A percentile compares a stretch with the other conserved stretches of the same genome.
phyloP scores from a whole-genome alignment of 2,797 vertebrate species.

The Sylvia borin region DNA sequence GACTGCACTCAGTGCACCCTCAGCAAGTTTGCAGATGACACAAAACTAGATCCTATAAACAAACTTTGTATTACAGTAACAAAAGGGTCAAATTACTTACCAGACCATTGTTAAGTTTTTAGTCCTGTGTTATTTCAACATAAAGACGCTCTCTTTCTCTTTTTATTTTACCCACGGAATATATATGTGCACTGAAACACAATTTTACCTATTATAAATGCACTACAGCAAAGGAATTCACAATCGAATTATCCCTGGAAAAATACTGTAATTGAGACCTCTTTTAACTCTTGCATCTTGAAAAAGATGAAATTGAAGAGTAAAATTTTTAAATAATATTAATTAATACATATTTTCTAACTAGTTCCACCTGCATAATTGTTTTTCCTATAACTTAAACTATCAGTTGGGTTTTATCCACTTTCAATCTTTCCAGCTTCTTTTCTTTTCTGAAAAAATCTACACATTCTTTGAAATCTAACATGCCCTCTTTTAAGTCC shows the following conservation, averaged over 20 bases:
- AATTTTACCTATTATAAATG: background rate
- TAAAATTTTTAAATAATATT: background rate
- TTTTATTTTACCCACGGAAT: background rate
- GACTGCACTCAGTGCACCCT: background rate
- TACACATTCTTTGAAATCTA: background rate
- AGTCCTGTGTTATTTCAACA: background rate
- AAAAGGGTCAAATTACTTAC: background rate
- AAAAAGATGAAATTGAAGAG: background rate
- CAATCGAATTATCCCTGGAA: background rate
- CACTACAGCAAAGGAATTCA: background rate
- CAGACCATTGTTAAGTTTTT: background rate
- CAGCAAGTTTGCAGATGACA: background rate
- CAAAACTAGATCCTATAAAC: background rate
- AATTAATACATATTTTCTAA: background rate
- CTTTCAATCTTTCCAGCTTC: background rate
- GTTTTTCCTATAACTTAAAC: background rate
- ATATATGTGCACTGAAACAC: background rate
- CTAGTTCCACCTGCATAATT: background rate
- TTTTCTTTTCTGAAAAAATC: background rate
- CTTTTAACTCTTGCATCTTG: background rate
- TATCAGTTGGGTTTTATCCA: background rate
- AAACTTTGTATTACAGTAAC: background rate
- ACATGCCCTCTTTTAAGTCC: background rate
- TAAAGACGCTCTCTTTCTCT: fast-evolving
- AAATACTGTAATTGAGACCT: background rate